Conservation (phyloP, 2,113 vertebrate genomes). For the Aleadryas rufinucha region DNA sequence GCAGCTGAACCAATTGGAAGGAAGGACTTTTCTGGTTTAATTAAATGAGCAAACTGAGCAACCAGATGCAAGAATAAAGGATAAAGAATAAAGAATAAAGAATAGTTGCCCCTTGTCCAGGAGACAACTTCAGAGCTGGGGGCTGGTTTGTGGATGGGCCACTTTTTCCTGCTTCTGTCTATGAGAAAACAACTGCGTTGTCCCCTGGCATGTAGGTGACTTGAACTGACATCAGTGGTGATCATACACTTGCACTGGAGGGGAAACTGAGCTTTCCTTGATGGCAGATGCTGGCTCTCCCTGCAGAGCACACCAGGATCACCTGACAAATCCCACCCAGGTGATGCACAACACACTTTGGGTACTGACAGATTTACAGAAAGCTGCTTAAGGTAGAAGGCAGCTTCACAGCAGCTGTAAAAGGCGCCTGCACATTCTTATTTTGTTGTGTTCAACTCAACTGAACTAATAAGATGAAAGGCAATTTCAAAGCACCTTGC, state of each 20-base stretch:
- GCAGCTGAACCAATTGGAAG: neutral
- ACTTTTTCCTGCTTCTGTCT: neutral
- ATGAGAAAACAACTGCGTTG: neutral
- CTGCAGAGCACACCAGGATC: neutral
- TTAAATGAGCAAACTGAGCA: neutral
- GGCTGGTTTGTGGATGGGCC: neutral
- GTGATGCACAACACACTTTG: neutral
- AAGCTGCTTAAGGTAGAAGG: constrained; percentile 16
- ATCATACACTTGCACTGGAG: neutral
- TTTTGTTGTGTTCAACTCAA: neutral
- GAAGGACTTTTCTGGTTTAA: neutral
- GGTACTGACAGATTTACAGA: neutral
- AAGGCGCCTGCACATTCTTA: neutral
- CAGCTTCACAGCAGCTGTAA: neutral
- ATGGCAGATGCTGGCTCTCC: neutral
- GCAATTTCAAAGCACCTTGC: neutral
- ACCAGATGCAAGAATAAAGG: neutral
- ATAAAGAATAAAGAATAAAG: neutral
- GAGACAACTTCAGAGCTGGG: neutral
- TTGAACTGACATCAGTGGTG: neutral
- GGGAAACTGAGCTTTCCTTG: neutral
- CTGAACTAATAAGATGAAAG: neutral
- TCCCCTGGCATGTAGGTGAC: neutral
- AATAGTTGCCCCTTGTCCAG: neutral
- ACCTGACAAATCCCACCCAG: neutral